Conservation (phyloP, 2,113 vertebrate species). For the Etheostoma cragini region DNA sequence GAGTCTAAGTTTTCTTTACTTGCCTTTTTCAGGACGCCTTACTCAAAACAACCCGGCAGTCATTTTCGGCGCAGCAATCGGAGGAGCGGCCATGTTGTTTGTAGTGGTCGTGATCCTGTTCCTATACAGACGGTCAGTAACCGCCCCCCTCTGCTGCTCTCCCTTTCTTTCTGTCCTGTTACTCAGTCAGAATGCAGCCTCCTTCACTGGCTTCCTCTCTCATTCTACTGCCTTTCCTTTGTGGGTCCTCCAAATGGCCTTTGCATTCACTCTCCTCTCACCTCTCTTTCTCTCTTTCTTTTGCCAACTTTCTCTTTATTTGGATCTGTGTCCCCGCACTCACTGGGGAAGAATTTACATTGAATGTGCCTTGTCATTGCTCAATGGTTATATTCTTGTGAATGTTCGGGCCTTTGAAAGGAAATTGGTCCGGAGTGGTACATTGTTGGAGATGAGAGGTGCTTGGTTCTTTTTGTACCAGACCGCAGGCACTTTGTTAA, state of each 20-base stretch:
- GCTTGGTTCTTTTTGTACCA: constrained; percentile 63
- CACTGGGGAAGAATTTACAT: constrained; percentile 67
- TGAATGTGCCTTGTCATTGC: constrained; percentile 75
- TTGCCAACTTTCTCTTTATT: constrained; percentile 71
- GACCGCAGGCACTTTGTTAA: constrained; percentile 71
- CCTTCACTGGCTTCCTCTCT: constrained; percentile 55
- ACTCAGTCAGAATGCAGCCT: constrained; percentile 41
- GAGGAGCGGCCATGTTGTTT: constrained; percentile 77
- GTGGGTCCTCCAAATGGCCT: constrained; percentile 67
- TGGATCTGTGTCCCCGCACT: constrained; percentile 71
- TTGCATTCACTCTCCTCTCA: constrained; percentile 73
- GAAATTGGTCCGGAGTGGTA: constrained; percentile 69
- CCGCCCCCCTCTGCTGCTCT: neutral
- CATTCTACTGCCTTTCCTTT: constrained; percentile 71
- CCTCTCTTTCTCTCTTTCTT: constrained; percentile 64
- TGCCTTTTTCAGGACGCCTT: constrained; percentile 47
- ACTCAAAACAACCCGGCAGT: constrained; percentile 75
- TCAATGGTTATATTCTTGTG: constrained; percentile 69
- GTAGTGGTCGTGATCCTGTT: constrained; percentile 83
- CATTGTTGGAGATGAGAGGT: constrained; percentile 80
- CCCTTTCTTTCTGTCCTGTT: constrained; percentile 28
- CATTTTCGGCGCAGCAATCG: constrained; percentile 75
- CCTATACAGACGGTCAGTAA: constrained; percentile 85
- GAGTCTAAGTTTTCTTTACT: neutral
- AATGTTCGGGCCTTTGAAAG: constrained; percentile 73